These are phyloP conservation scores for Malurus leucopterus DNA, from an alignment of 2,797 vertebrate species.

Conservation along the genomic window DNA sequence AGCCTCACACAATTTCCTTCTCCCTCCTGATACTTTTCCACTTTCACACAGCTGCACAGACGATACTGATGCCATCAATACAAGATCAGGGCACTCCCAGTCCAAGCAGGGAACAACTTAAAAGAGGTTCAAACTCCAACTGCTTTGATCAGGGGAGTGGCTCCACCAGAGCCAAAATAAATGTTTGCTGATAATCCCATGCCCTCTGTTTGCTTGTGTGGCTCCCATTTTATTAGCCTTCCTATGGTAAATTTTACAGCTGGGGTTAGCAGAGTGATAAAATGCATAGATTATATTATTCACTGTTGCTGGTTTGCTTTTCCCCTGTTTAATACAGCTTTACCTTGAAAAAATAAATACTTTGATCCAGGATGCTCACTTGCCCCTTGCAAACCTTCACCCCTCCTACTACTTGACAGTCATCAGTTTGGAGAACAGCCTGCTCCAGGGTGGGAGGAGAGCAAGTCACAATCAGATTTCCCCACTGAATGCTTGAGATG, in stretches of 20 bases:
- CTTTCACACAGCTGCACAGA: background rate
- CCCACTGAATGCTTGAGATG: background rate
- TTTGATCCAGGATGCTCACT: conserved; percentile 11
- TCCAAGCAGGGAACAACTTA: background rate
- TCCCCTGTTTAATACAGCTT: background rate
- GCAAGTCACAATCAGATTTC: background rate
- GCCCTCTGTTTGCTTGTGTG: conserved; percentile 23
- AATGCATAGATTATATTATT: conserved; percentile 2
- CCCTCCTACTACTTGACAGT: background rate
- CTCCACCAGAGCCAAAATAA: conserved; percentile 49
- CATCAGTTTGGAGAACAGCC: background rate
- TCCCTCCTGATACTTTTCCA: background rate
- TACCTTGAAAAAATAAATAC: background rate
- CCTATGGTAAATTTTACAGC: conserved; percentile 42
- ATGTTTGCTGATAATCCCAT: conserved; percentile 19
- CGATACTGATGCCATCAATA: background rate
- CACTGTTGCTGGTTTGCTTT: background rate
- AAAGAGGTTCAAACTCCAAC: conserved; percentile 45
- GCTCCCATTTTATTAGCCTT: conserved; percentile 45
- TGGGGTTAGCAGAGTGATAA: conserved; percentile 30
- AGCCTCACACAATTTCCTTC: background rate
- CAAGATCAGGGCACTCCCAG: background rate
- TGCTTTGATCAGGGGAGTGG: conserved; percentile 9
- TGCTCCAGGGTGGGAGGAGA: background rate
- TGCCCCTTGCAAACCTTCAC: background rate